These are phyloP conservation scores for Sycon ciliatum DNA, from an alignment of 37 sponge, comb jelly and placozoan genomes.

Conservation along the genomic window DNA sequence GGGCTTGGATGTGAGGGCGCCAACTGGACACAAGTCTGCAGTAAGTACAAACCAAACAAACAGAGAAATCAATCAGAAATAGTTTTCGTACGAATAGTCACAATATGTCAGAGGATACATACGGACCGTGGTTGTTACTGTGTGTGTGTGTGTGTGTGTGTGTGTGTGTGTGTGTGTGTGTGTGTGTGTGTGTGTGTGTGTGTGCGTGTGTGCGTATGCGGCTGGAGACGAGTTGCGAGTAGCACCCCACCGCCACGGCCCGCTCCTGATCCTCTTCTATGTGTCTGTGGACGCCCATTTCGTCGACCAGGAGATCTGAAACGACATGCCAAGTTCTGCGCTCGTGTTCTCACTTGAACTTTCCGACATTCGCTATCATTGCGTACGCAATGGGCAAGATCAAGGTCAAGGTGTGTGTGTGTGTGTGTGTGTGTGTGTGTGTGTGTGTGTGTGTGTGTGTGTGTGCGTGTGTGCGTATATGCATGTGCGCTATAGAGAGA, in stretches of 20 bases:
- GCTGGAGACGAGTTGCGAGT: no score
- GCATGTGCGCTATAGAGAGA: no score
- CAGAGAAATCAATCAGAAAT: not conserved
- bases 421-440: conserved; percentile 28
- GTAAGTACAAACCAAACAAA: not conserved
- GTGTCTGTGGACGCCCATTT: no score
- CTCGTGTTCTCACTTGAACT: no score
- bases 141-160: not conserved
- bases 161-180: not conserved
- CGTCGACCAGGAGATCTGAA: no score
- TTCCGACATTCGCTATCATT: no score
- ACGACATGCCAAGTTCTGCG: no score
- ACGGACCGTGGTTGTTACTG: not conserved
- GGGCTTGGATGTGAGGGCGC: conserved; percentile 92
- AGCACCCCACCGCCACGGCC: no score
- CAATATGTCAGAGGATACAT: no score
- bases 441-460: conserved; percentile 21
- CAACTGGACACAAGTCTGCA: conserved; percentile 89
- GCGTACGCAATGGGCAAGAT: no score
- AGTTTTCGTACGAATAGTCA: no score
- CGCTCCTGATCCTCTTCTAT: no score
- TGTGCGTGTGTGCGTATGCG: not conserved
- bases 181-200: conserved; percentile 16
- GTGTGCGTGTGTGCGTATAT: not conserved
- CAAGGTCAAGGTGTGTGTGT: conserved; percentile 19